Conservation (phyloP, 2,113 vertebrate species). For the Sitta europaea region DNA sequence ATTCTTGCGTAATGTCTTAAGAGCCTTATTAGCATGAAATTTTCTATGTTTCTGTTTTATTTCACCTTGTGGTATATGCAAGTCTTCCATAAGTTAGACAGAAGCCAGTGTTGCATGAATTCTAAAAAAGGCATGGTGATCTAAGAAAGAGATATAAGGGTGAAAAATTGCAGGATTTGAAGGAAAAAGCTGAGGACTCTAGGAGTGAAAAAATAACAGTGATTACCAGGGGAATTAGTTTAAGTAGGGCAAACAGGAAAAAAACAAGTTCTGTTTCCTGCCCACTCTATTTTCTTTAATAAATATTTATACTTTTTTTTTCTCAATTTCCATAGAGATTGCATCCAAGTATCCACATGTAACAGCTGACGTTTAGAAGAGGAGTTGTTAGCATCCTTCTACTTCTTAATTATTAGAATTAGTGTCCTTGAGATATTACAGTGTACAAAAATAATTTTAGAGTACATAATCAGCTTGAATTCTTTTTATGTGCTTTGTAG, state of each 20-base stretch:
- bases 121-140: neutral
- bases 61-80: neutral
- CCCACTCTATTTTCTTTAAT: neutral
- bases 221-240: neutral
- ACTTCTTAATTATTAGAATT: neutral
- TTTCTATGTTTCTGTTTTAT: neutral
- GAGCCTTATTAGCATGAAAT: neutral
- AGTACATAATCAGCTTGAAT: neutral
- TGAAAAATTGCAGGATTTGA: neutral
- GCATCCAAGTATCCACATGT: neutral
- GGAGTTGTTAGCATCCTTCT: neutral
- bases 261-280: neutral
- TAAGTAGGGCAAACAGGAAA: neutral
- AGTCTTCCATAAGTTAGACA: neutral
- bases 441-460: neutral
- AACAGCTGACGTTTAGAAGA: neutral
- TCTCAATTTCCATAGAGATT: neutral
- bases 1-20: neutral
- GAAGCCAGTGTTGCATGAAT: neutral
- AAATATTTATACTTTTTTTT: neutral
- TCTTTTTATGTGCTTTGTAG: neutral
- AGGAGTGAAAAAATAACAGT: neutral
- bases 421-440: neutral
- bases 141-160: neutral
- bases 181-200: neutral